Evolutionary conservation across 1,140 invertebrate genomes (phyloP), one percentile per base, ranked within the genome.

Genomic region (Neotoxoptera formosana): DNA sequence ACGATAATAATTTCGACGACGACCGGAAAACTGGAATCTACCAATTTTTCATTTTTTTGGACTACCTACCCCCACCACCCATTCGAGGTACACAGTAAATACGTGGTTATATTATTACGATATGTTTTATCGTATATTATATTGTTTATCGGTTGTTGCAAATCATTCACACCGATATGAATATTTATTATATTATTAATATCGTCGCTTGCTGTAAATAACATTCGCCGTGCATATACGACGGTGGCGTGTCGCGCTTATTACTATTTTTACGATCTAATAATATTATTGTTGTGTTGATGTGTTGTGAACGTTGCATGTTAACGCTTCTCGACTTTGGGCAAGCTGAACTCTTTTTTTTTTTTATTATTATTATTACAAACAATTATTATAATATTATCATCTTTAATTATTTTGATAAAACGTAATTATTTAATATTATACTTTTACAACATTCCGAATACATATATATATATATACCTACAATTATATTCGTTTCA

Each of bases 271-370:
- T 51, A 51, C 36, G 36, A 7, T 88, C n/a, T n/a, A n/a, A n/a
- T 53, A 23, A 4, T 7, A 25, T 56, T 41, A 41, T 41, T 30
- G 53, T n/a, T 56, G 30, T 86, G 41, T 30, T n/a, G 45, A 48
- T 48, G 84, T 48, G 25, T 41, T 83, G 76, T 51, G 17, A 83
- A 92, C 21, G 34, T 84, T 83, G 91, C 91, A 84, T 92, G 76
- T 53, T 84, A 84, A 51, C 67, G 91, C 91, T 92, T 92, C 91
- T 92, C 91, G 91, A 92, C 91, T 92, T 92, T 92, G 91, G 91
- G 91, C 91, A 92, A 92, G 91, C 91, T 92, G 91, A 92, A 92
- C 91, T 92, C n/a, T 92, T 84, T 56, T 67, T 53, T 45, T 41
- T 51, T 41, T 2, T 41, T 41, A 41, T 41, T 41, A 41, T 41